Base-by-base conservation (phyloP, 1,140 invertebrate genomes). In the Dermatophagoides farinae region DNA sequence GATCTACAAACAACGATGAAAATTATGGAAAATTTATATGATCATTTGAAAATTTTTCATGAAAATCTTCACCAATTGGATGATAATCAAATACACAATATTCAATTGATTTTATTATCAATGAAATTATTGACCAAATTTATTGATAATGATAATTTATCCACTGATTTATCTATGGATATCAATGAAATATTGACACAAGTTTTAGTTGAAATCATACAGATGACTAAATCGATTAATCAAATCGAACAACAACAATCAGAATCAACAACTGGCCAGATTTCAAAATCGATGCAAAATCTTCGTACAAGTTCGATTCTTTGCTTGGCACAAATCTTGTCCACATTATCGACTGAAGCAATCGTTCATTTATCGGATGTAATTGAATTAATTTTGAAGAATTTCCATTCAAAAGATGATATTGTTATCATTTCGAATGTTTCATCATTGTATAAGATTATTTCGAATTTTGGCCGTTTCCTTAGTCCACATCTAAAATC, bases 391-490 rank as follows among this genome's bases (percentile, higher is more conserved):
- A 50, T 60, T 31, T 47, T 62, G 37, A 11, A 10, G n/a, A 39
- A 49, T 23, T 46, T 62, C 37, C 12, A 39, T 10, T 5, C 14
- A 14, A 52, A 38, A 16, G 40, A 47, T 23, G 57, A 62, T 12
- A 39, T 59, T 43, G n/a, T 62, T 12, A 18, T 58, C 10, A 49
- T 60, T n/a, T 50, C 46, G 14, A 60, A 60, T 41, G 12, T 62
- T n/a, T 49, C 55, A 14, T 38, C 46, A 12, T 16, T 62, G n/a
- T n/a, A n/a, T 14, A 62, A 62, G 39, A 23, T 62, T 25, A 51
- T 39, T 14, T 6, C 8, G 23, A 25, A 44, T 12, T 62, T 62
- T 58, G 43, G 20, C 6, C 18, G 25, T 20, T 62, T 51, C 59
- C 47, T 62, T 12, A 52, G 61, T 40, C 51, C 61, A 53, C 18